These are phyloP conservation scores for Latrodectus hesperus DNA, from an alignment of 2,888 invertebrate species.

Conservation along the genomic window DNA sequence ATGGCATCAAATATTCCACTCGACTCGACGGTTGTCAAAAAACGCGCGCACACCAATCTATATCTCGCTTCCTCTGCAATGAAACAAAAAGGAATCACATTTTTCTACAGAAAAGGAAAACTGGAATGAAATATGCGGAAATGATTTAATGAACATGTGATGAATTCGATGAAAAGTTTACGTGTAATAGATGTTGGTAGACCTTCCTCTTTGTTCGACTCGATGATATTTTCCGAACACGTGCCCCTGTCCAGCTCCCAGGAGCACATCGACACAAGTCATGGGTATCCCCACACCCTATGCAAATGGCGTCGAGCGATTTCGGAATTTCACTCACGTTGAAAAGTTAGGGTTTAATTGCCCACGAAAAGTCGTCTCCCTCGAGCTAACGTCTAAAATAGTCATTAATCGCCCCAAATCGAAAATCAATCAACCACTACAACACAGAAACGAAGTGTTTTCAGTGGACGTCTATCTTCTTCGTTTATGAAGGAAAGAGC, in stretches of 20 bases:
- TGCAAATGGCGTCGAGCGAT: conserved; percentile 49
- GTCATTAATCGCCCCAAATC: conserved; percentile 51
- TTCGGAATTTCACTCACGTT: conserved; percentile 52
- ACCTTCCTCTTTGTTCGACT: background rate
- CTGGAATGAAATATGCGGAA: background rate
- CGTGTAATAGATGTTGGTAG: conserved; percentile 35
- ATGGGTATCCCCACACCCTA: conserved; percentile 55
- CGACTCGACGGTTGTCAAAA: too few relatives aligned
- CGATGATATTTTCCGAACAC: conserved; percentile 54
- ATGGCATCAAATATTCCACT: too few relatives aligned
- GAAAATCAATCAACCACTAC: conserved; percentile 55
- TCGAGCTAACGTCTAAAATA: conserved; percentile 31
- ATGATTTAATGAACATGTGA: conserved; percentile 52
- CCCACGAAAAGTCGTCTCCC: conserved; percentile 58
- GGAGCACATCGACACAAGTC: conserved; percentile 49
- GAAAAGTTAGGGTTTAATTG: conserved; percentile 56
- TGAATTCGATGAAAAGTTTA: conserved; percentile 54
- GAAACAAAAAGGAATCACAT: too few relatives aligned
- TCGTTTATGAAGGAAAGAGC: too few relatives aligned
- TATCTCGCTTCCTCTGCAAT: too few relatives aligned
- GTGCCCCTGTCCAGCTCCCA: conserved; percentile 37
- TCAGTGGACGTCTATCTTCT: too few relatives aligned
- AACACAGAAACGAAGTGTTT: background rate
- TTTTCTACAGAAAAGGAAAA: too few relatives aligned
- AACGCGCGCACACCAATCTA: too few relatives aligned